Evolutionary conservation across 2,888 invertebrate species (phyloP).

Genomic region (Metellina segmentata): DNA sequence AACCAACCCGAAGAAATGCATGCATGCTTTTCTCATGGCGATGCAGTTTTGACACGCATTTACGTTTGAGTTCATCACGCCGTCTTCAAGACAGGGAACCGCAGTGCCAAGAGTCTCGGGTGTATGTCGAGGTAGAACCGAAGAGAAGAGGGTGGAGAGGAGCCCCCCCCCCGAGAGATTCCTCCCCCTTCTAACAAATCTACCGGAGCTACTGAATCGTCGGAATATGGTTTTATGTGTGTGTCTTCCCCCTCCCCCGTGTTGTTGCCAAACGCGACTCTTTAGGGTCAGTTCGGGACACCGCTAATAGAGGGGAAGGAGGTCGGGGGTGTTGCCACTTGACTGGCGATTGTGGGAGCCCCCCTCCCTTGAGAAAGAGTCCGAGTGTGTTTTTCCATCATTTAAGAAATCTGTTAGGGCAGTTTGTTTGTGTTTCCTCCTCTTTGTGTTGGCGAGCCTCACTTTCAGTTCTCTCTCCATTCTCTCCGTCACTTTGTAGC

Average conservation of each 20-base stretch:
- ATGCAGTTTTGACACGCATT: too few relatives aligned
- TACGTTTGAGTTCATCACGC: too few relatives aligned
- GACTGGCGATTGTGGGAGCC: constrained; percentile 64
- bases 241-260: constrained; percentile 39
- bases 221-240: constrained; percentile 53
- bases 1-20: too few relatives aligned
- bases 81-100: too few relatives aligned
- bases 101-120: too few relatives aligned
- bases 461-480: constrained; percentile 47
- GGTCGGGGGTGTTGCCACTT: constrained; percentile 56
- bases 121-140: not conserved
- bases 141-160: not conserved
- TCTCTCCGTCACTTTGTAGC: constrained; percentile 57
- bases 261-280: constrained; percentile 50
- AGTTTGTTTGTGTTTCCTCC: constrained; percentile 50
- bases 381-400: constrained; percentile 62
- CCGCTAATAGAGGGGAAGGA: constrained; percentile 64
- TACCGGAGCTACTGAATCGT: constrained; percentile 34
- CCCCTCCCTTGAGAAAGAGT: not conserved
- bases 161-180: not conserved
- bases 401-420: constrained; percentile 58
- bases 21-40: too few relatives aligned
- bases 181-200: constrained; percentile 40
- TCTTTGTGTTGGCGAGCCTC: constrained; percentile 49
- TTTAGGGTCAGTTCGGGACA: constrained; percentile 71